These are phyloP conservation scores for Cephalopterus ornatus DNA, from an alignment of 2,113 vertebrate species.

Conservation along the genomic window DNA sequence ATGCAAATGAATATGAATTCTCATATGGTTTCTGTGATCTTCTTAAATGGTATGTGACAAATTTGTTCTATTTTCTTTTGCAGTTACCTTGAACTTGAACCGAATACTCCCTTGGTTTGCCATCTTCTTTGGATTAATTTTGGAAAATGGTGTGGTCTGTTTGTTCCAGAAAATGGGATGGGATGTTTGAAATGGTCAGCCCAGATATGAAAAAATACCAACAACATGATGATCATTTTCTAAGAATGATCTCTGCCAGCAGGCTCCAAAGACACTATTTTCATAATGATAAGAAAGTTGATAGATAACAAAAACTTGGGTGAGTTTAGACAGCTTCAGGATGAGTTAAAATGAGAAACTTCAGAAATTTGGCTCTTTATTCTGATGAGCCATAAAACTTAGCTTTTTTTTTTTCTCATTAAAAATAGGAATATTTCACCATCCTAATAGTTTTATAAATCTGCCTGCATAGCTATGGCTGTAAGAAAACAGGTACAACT, in stretches of 20 bases:
- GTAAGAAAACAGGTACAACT: not conserved
- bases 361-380: not conserved
- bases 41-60: not conserved
- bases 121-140: constrained; percentile 80
- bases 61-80: constrained; percentile 3
- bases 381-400: not conserved
- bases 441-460: not conserved
- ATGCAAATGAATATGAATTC: not conserved
- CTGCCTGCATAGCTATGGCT: not conserved
- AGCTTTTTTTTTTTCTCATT: not conserved
- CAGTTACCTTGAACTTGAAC: constrained; percentile 89
- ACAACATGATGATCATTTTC: not conserved
- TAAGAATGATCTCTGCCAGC: not conserved
- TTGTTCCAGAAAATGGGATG: constrained; percentile 74
- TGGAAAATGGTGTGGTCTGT: constrained; percentile 79
- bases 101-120: constrained; percentile 79
- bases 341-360: not conserved
- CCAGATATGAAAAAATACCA: not conserved
- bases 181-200: constrained; percentile 57
- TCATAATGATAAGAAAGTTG: not conserved
- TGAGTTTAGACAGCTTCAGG: not conserved
- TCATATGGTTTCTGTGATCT: not conserved
- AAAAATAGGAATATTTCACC: not conserved
- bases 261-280: not conserved
- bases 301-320: not conserved